Evolutionary conservation across 2,888 invertebrate species (phyloP).

Genomic region (Abrostola triplasia): DNA sequence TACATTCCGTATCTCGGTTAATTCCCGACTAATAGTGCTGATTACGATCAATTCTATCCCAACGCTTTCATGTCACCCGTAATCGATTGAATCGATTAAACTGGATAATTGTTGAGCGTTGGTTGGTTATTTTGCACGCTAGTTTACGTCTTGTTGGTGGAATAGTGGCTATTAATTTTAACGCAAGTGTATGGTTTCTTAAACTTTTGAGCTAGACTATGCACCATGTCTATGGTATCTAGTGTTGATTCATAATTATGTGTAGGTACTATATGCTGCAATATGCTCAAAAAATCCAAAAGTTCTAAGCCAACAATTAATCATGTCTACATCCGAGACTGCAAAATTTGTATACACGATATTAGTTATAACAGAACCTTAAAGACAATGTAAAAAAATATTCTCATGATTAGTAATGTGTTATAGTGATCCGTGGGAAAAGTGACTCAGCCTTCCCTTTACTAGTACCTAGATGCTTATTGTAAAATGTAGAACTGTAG

Average conservation of each 20-base stretch:
- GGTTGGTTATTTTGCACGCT: slow-evolving; percentile 49
- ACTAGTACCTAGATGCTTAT: too few species aligned
- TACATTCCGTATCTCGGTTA: slow-evolving; percentile 49
- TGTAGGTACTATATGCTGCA: too few species aligned
- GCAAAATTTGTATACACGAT: too few species aligned
- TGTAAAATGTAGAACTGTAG: too few species aligned
- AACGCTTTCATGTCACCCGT: slow-evolving; percentile 48
- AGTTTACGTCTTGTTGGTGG: slow-evolving; percentile 47
- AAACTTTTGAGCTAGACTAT: slow-evolving; percentile 44
- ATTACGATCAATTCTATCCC: slow-evolving; percentile 52
- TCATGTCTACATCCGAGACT: too few species aligned
- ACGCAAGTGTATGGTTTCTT: slow-evolving; percentile 45
- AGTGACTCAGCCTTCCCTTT: too few species aligned
- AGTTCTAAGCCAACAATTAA: too few species aligned
- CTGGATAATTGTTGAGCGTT: slow-evolving; percentile 47
- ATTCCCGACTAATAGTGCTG: slow-evolving; percentile 48
- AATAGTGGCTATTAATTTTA: slow-evolving; percentile 50
- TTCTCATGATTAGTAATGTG: too few species aligned
- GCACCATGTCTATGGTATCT: slow-evolving; percentile 18
- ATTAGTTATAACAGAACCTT: too few species aligned
- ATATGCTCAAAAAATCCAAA: too few species aligned
- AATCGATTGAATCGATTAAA: slow-evolving; percentile 50
- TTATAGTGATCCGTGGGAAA: too few species aligned
- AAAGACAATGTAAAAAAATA: too few species aligned
- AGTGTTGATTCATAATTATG: slow-evolving; percentile 19